Conservation (phyloP, 2,888 invertebrate species). For the Lasioglossum villosulum region DNA sequence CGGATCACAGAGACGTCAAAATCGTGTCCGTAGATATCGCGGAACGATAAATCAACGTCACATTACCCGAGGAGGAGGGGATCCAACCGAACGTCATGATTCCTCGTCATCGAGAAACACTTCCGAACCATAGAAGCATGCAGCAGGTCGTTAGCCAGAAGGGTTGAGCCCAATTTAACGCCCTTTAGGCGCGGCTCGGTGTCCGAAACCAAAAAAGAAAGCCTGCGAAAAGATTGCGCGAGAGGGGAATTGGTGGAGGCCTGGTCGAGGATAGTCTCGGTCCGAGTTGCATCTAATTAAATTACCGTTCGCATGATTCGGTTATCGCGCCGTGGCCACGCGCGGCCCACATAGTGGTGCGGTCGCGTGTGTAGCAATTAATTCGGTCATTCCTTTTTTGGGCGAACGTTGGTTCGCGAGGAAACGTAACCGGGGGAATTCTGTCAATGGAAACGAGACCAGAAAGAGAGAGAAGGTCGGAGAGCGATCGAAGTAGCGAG, state of each 20-base stretch:
- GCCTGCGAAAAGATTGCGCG: not conserved
- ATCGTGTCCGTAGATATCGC: not conserved
- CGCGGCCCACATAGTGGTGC: conserved; percentile 46
- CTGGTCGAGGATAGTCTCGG: not conserved
- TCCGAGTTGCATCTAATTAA: not conserved
- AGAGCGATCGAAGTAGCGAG: conserved; percentile 58
- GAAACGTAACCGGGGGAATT: conserved; percentile 64
- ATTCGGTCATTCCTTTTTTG: conserved; percentile 52
- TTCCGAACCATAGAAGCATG: not conserved
- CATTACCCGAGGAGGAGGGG: not conserved
- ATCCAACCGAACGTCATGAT: not conserved
- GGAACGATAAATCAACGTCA: not conserved
- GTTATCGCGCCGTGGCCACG: conserved; percentile 15
- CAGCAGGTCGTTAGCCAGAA: not conserved
- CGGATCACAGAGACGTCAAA: not conserved
- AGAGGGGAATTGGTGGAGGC: not conserved
- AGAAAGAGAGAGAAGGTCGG: conserved; percentile 41
- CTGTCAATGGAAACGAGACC: conserved; percentile 71
- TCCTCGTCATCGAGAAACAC: not conserved
- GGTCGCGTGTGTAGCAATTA: conserved; percentile 46
- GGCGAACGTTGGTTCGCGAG: conserved; percentile 24
- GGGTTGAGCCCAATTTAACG: conserved; percentile 3
- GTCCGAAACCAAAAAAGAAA: not conserved
- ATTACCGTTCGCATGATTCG: conserved; percentile 37
- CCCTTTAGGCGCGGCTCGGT: not conserved